Conservation (phyloP, 2,113 vertebrate species). For the Siphamia tubifer region DNA sequence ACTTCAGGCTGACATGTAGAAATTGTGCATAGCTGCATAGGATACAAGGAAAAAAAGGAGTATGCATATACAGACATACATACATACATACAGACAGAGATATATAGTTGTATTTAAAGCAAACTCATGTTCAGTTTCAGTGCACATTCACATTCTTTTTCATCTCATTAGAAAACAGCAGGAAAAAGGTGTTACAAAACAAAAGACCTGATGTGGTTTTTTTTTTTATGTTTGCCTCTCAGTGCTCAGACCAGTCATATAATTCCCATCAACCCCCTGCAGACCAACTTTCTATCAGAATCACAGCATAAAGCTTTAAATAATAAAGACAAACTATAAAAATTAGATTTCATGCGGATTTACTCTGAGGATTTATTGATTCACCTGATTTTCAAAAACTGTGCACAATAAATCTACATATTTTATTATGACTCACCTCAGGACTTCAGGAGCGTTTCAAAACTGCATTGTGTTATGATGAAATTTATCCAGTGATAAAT, state of each 20-base stretch:
- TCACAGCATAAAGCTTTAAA: neutral
- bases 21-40: neutral
- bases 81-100: too few species aligned
- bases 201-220: neutral
- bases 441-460: neutral
- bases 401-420: neutral
- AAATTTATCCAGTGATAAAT: neutral
- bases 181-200: slow-evolving; percentile 4
- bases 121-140: neutral
- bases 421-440: neutral
- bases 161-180: neutral
- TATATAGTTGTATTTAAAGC: too few species aligned
- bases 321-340: neutral
- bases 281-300: slow-evolving; percentile 4
- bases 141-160: slow-evolving; percentile 12
- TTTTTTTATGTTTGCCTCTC: slow-evolving; percentile 28
- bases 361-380: neutral
- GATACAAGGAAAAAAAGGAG: neutral
- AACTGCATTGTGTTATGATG: too few species aligned
- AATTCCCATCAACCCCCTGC: slow-evolving; percentile 20
- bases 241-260: slow-evolving; percentile 16
- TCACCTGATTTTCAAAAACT: neutral
- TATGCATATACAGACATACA: neutral
- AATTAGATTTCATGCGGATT: neutral
- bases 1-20: slow-evolving; percentile 36